Base-by-base conservation (phyloP, 2,888 invertebrate species). In the Diarsia mendica region DNA sequence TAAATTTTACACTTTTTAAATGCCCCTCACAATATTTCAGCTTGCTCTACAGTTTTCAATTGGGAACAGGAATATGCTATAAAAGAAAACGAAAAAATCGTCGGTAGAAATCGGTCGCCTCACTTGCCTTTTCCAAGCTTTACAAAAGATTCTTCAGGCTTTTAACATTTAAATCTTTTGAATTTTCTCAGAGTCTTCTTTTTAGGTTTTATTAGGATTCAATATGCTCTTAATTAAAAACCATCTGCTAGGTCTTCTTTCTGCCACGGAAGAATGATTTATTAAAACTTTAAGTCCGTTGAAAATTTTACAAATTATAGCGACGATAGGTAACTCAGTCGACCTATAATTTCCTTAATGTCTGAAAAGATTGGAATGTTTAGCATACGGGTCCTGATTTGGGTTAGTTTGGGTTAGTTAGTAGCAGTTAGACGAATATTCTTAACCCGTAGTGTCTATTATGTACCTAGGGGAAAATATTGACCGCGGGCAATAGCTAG, bases 171-270 rank as follows among this genome's bases (percentile, higher is more conserved):
- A 48, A 60, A 28, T 65, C 48, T 44, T 66, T 18, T 55, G 65
- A 76, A 53, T 44, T 33, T 49, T 23, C 68, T n/a, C 15, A 64
- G 3, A 4, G 2, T 44, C 10, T 15, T 65, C 0, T 53, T 48
- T 20, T 55, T 23, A 13, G 23, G 11, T 60, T 44, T 80, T 63
- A 55, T 61, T 73, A 44, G n/a, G 23, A 53, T 80, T 67, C 13
- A 55, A 51, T 64, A 33, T 23, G 6, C 20, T 67, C 74, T 76
- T 68, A 60, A 61, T 75, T 65, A 82, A 66, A 23, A 66, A 18
- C 53, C 53, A 76, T 81, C 68, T 20, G 20, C 46, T 44, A 60
- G 20, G 23, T 73, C 28, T 13, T 69, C 55, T 20, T 20, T 69
- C 10, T 39, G 51, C 28, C 4, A 48, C 33, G 15, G 13, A 55